Evolutionary conservation across 1,140 invertebrate genomes (phyloP), one percentile per base, ranked within the genome.

Genomic region (Littorina saxatilis): DNA sequence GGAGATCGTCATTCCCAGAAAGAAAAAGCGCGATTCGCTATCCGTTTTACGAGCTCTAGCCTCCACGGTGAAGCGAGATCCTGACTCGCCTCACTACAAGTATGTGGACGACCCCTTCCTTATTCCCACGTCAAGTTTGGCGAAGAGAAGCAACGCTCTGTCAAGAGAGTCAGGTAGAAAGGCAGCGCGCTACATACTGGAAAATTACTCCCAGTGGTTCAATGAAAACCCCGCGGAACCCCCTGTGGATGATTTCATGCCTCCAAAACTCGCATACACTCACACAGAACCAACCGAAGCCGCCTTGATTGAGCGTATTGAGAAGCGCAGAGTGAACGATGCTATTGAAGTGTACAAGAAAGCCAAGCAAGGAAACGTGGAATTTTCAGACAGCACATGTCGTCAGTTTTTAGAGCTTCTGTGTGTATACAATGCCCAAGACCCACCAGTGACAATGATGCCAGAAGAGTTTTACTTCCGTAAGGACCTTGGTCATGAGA

Each of bases 101-200:
- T 78, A 78, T 58, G 43, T 66, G 35, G 76, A 78, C 55, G 76
- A 78, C 20, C 76, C 76, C 0, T 78, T 23, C 37, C 32, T 78
- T 29, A 78, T 66, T 29, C 76, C 76, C 3, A 29, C 76, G 13
- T 63, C 76, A 27, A 40, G 29, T n/a, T 0, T 78, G 15, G 39
- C 52, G 2, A 78, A 78, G 39, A 58, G 39, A 23, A 78, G 58
- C 23, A 27, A 43, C 27, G 76, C 76, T 37, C n/a, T 78, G 35
- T 78, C 76, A n/a, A 78, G 43, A 61, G 76, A 78, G 39, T 78
- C 76, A 43, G 76, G 76, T 2, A 61, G 39, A 29, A 78, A 78
- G 15, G 76, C 76, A 5, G 76, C 76, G 17, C 76, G 58, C 1
- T 78, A 66, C 76, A 39, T 78, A 17, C 58, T 78, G 37, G 76